These are phyloP conservation scores for Craterocephalus amniculus DNA, from an alignment of 2,797 vertebrate species.

Conservation along the genomic window DNA sequence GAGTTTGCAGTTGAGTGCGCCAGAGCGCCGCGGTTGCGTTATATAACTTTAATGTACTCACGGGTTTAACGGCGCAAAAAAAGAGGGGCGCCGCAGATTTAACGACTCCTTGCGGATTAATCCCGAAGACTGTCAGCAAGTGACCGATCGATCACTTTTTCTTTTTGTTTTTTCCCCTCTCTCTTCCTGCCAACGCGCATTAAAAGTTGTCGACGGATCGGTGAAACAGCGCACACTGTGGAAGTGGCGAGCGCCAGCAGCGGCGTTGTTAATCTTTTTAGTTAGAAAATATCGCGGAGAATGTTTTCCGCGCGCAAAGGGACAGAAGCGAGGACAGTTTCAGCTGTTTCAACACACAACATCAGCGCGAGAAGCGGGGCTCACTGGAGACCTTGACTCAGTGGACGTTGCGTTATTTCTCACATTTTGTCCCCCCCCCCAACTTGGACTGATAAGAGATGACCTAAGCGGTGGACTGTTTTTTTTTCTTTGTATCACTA, in stretches of 20 bases:
- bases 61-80: slow-evolving; percentile 48
- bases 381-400: slow-evolving; percentile 18
- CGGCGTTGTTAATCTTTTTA: slow-evolving; percentile 50
- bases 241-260: slow-evolving; percentile 40
- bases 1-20: slow-evolving; percentile 69
- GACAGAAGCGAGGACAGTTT: not conserved
- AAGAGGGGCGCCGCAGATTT: slow-evolving; percentile 6
- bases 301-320: slow-evolving; percentile 33
- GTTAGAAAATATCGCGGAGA: slow-evolving; percentile 31
- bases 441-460: slow-evolving; percentile 58
- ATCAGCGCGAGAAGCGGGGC: slow-evolving; percentile 10
- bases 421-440: not conserved
- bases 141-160: slow-evolving; percentile 29
- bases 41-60: slow-evolving; percentile 73
- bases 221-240: slow-evolving; percentile 40
- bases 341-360: slow-evolving; percentile 37
- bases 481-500: slow-evolving; percentile 17
- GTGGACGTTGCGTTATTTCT: slow-evolving; percentile 50
- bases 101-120: slow-evolving; percentile 38
- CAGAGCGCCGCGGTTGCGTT: slow-evolving; percentile 61
- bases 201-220: slow-evolving; percentile 72
- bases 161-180: not conserved
- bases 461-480: slow-evolving; percentile 56
- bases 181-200: slow-evolving; percentile 33
- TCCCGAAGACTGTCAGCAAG: not conserved